Evolutionary conservation across 1,140 invertebrate genomes (phyloP), one percentile per base, ranked within the genome.

Genomic region (Drosophila nebulosa): DNA sequence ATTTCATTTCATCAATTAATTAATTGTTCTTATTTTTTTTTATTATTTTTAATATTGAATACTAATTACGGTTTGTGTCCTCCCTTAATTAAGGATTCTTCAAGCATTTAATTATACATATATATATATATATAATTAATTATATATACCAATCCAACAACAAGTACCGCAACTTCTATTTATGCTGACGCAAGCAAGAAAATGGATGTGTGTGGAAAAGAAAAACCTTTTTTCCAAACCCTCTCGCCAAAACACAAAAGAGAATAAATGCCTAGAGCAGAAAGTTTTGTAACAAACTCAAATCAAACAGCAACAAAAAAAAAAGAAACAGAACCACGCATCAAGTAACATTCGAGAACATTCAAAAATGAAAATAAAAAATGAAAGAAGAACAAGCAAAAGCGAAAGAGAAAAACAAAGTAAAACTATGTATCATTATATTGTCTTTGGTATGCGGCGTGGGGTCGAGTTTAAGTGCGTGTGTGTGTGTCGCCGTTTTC

Each of bases 331-430:
- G 39, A 64, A 60, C 58, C 66, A 79, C 35, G 18, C 39, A 46
- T 46, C 7, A 65, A 69, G 64, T 62, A 30, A 60, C 62, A 84
- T 83, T 79, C 79, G 61, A 83, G 57, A 85, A 80, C 80, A 85
- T 80, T 78, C 64, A 85, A 85, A 86, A 85, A 80, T 9, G 74
- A 77, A 85, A 78, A 36, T 50, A 60, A 62, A 74, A 51, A 70
- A 68, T 68, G 69, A 64, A 68, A 61, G 53, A 68, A 58, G 30
- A 85, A 80, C 73, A 80, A 85, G 78, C 73, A 85, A 85, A 86
- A 85, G 78, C 74, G 79, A 85, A 78, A 30, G 50, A 60, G 53
- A 74, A 51, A 67, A 70, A 73, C 24, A 64, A 64, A 50, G 62
- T 61, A 9, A 35, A 61, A 56, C 61, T 60, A 27, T 59, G 53